Evolutionary conservation across 2,113 vertebrate species (phyloP).

Genomic region (Heliornis fulica): DNA sequence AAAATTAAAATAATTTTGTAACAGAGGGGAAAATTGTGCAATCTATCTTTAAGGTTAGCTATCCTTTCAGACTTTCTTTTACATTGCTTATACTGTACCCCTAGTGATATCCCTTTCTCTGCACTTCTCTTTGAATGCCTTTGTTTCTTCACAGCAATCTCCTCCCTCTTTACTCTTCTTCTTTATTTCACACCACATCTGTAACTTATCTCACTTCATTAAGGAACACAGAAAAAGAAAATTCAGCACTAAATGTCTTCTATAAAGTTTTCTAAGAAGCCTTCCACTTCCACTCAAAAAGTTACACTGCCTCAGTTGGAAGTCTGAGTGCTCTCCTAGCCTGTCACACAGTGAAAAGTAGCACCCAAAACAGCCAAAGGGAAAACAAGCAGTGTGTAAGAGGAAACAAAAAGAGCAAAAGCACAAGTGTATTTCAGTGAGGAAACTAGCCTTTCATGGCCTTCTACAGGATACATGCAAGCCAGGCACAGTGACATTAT

Average conservation of each 20-base stretch:
- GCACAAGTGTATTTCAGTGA: not conserved
- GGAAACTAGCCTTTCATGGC: not conserved
- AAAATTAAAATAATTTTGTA: not conserved
- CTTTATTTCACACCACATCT: too few species aligned
- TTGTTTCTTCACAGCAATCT: not conserved
- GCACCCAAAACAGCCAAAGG: too few species aligned
- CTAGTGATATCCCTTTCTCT: not conserved
- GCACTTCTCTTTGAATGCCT: not conserved
- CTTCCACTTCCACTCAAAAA: not conserved
- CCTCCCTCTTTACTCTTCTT: not conserved
- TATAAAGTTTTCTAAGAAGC: not conserved
- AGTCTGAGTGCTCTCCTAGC: not conserved
- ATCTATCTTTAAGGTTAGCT: not conserved
- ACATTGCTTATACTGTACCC: not conserved
- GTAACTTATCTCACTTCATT: not conserved
- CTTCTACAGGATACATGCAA: not conserved
- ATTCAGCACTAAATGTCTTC: not conserved
- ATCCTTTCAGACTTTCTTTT: not conserved
- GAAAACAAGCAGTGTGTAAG: not conserved
- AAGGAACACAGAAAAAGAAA: not conserved
- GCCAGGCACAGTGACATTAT: not conserved
- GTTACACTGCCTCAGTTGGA: not conserved
- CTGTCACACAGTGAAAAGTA: not conserved
- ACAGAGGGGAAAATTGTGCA: not conserved
- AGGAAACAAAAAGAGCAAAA: not conserved